Percentiles rank a stretch among this genome's conserved stretches.
phyloP scores from a whole-genome alignment of 2,888 invertebrate species.

The Omphaloscelis lunosa region DNA sequence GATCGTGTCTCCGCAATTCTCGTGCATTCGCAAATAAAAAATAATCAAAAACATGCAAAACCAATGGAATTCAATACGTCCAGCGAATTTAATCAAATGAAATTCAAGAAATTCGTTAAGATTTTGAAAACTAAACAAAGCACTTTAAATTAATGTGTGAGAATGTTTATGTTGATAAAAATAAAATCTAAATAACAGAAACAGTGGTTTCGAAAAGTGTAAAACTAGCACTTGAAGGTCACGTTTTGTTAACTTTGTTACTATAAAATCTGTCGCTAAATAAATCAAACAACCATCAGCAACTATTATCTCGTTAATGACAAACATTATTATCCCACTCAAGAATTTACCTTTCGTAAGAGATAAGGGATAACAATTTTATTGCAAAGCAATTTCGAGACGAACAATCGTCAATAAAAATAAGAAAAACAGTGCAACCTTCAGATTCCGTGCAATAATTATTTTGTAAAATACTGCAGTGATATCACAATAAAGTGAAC shows the following conservation, averaged over 20 bases:
- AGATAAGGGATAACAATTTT: slow-evolving; percentile 59
- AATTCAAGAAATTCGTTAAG: slow-evolving; percentile 31
- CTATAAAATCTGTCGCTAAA: slow-evolving; percentile 8
- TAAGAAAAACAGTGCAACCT: slow-evolving; percentile 43
- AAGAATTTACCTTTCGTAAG: slow-evolving; percentile 51
- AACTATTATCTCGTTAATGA: slow-evolving; percentile 47
- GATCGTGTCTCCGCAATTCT: slow-evolving; percentile 38
- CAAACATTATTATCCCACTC: slow-evolving; percentile 41
- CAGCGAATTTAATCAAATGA: slow-evolving; percentile 33
- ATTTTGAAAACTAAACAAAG: slow-evolving; percentile 34
- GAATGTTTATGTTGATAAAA: slow-evolving; percentile 25
- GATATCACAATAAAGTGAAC: slow-evolving; percentile 19
- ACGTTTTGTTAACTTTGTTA: slow-evolving; percentile 16
- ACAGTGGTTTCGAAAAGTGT: slow-evolving; percentile 15
- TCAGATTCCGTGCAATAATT: slow-evolving; percentile 14
- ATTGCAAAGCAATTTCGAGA: slow-evolving; percentile 43
- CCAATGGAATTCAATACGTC: slow-evolving; percentile 35
- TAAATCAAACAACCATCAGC: slow-evolving; percentile 32
- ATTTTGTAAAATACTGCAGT: slow-evolving; percentile 24
- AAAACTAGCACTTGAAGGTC: neutral
- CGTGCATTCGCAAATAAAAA: slow-evolving; percentile 37
- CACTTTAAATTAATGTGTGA: slow-evolving; percentile 32
- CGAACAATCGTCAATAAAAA: slow-evolving; percentile 35
- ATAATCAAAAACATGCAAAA: slow-evolving; percentile 30
- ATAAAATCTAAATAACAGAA: slow-evolving; percentile 7